Evolutionary conservation across 2,797 vertebrate species (phyloP), one percentile per base, ranked within the genome.

Genomic region (Danio kyathit): DNA sequence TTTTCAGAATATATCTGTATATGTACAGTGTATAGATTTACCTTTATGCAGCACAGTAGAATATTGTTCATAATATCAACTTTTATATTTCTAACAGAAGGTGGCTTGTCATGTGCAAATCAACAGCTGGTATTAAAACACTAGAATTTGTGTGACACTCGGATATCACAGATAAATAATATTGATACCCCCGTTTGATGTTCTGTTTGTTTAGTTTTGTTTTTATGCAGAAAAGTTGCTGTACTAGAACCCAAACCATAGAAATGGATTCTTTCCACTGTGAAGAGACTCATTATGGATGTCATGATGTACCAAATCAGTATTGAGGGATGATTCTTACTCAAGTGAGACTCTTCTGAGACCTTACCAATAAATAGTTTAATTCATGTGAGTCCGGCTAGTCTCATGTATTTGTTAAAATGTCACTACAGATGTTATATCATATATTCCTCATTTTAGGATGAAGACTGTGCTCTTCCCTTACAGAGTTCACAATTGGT

Each of bases 21-120:
- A 29, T 95, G 94, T 95, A 95, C 94, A 95, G 95, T 95, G 94
- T 95, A 95, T 95, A 95, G 94, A 94, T 88, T 90, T 93, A 95
- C 90, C 94, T 95, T 95, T 95, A 94, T 95, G 94, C 94, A 94
- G 94, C 94, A 95, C 94, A 95, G 94, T 95, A 95, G 94, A 95
- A 93, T 93, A 94, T 94, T 95, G 95, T 95, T 94, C 89, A 95
- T 92, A 95, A 93, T 95, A 95, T 94, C 93, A 91, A 93, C 92
- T 95, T 95, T 95, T 95, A 95, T 95, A 95, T 95, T 95, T 95
- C 93, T 95, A 95, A 93, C 90, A 94, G 91, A 93, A 95, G 93
- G 95, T 95, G 95, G 94, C 94, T 95, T 95, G 94, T 95, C 92
- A 93, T 92, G 94, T 95, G 94, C 92, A 93, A 93, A 94, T 92